These are phyloP conservation scores for Pristionchus arcanus DNA, from an alignment of 2,888 invertebrate species.

Conservation along the genomic window DNA sequence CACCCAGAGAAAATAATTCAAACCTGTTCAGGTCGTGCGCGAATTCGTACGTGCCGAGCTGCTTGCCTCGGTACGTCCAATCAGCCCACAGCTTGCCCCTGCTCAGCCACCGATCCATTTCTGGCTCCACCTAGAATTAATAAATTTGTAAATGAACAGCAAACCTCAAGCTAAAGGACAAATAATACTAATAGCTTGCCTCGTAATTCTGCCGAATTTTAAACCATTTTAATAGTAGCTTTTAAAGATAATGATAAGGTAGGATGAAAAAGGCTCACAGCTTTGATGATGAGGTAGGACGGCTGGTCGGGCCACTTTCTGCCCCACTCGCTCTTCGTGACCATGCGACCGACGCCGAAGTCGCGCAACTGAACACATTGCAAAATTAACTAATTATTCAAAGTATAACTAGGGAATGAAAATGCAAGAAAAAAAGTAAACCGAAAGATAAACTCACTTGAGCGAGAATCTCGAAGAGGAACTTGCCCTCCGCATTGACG, in stretches of 20 bases:
- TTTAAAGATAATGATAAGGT: background rate
- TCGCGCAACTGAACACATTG: constrained; percentile 59
- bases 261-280: constrained; percentile 64
- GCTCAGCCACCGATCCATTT: constrained; percentile 77
- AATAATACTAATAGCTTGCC: background rate
- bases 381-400: background rate
- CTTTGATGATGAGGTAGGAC: constrained; percentile 74
- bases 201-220: too few species aligned
- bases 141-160: background rate
- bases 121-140: constrained; percentile 71
- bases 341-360: constrained; percentile 77
- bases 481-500: constrained; percentile 76
- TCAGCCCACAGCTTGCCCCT: constrained; percentile 74
- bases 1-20: background rate
- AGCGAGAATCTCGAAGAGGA: constrained; percentile 77
- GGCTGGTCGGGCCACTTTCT: constrained; percentile 77
- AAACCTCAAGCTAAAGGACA: too few species aligned
- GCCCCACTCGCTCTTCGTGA: constrained; percentile 78
- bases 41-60: constrained; percentile 77
- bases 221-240: background rate
- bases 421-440: background rate
- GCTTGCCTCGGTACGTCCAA: constrained; percentile 75
- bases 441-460: constrained; percentile 62
- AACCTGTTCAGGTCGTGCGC: constrained; percentile 56
- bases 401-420: background rate